Conservation (phyloP, 2,888 invertebrate species). For the Cabera pusaria region DNA sequence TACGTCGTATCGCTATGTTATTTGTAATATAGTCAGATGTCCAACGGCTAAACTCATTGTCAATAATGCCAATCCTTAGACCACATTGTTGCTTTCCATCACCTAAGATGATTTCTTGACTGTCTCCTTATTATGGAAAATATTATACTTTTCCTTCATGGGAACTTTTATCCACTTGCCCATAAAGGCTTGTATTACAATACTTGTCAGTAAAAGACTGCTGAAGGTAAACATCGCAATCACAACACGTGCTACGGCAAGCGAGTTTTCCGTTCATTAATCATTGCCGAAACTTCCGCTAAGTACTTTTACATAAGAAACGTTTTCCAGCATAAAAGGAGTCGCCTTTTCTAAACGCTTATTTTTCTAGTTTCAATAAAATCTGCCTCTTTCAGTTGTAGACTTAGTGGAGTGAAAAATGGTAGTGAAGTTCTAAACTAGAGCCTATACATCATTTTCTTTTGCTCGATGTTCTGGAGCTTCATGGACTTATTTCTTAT, state of each 20-base stretch:
- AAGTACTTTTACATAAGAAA: conserved; percentile 34
- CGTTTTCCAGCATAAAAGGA: conserved; percentile 24
- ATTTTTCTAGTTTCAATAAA: conserved; percentile 12
- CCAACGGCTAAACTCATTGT: too few species aligned
- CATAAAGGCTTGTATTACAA: conserved; percentile 1
- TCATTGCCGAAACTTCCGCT: conserved; percentile 51
- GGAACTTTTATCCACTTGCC: too few species aligned
- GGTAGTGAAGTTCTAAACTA: background rate
- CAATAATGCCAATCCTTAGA: too few species aligned
- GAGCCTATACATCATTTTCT: background rate
- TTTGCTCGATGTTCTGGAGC: too few species aligned
- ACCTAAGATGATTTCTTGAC: too few species aligned
- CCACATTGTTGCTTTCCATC: too few species aligned
- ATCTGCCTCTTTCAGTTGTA: background rate
- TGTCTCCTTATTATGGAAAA: too few species aligned
- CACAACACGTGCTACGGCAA: conserved; percentile 33
- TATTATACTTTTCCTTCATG: too few species aligned
- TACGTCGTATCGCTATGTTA: too few species aligned
- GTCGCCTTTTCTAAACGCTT: background rate
- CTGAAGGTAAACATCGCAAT: conserved; percentile 32
- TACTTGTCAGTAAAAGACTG: conserved; percentile 1
- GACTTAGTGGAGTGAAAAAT: conserved; percentile 1
- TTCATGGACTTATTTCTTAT: too few species aligned
- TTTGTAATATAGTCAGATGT: too few species aligned
- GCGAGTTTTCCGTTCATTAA: conserved; percentile 48